Evolutionary conservation across 2,797 vertebrate genomes (phyloP).

Genomic region (Meda fulgida): DNA sequence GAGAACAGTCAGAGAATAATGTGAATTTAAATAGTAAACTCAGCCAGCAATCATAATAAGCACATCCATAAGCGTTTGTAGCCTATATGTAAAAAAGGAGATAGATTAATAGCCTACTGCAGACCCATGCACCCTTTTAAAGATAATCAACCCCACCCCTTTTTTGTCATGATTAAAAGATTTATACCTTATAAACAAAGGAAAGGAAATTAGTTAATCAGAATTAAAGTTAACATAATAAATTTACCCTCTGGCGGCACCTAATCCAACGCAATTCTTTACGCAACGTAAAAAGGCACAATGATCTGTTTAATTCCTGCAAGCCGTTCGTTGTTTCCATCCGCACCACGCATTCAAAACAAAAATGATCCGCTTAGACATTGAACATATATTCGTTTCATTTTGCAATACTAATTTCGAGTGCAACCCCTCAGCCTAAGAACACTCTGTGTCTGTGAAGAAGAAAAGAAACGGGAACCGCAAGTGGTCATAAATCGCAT

Average conservation of each 20-base stretch:
- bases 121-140: constrained; percentile 7
- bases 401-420: neutral
- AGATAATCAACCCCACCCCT: neutral
- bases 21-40: constrained; percentile 1
- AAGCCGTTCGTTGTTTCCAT: constrained; percentile 10
- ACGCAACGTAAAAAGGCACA: constrained; percentile 9
- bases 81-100: neutral
- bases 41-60: constrained; percentile 15
- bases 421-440: neutral
- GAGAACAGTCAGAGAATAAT: neutral
- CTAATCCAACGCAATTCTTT: constrained; percentile 9
- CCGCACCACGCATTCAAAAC: constrained; percentile 19
- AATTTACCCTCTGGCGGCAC: neutral
- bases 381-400: constrained; percentile 2
- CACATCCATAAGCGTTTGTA: neutral
- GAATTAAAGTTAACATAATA: neutral
- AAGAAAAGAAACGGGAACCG: constrained; percentile 6
- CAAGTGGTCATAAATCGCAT: constrained; percentile 28
- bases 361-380: neutral
- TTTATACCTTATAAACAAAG: neutral
- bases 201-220: neutral
- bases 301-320: constrained; percentile 1
- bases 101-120: constrained; percentile 6
- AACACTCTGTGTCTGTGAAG: neutral
- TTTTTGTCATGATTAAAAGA: neutral